Base-by-base conservation (phyloP, 1,140 invertebrate species). In the Ceratina australensis region DNA sequence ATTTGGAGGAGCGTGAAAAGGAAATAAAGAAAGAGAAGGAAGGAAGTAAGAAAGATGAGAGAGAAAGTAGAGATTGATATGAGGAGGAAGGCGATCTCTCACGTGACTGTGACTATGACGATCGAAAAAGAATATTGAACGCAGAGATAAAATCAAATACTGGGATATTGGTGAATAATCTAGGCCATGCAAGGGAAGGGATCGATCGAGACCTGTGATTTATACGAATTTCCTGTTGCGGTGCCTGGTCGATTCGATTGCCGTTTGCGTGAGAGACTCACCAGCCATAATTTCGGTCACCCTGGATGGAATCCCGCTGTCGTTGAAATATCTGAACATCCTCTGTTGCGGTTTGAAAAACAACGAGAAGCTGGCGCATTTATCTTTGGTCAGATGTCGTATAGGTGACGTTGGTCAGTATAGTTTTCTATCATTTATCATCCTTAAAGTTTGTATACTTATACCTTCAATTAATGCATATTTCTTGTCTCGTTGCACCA, bases 191-290 rank as follows among this genome's bases (percentile, higher is more conserved):
- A 28, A 71, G 56, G 60, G 71, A 28, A 78, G 59, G 28, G 57
- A 65, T 18, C 52, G 12, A 73, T 18, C 18, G 7, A 56, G 69
- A 16, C 86, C 86, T n/a, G 52, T 84, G 15, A 42, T 87, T 0
- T 87, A 82, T 42, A 87, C 86, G 18, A 84, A 84, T 73, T 82
- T 75, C 72, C 63, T 87, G 20, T 60, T 87, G 57, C 86, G 82
- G 10, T 86, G 78, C 18, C 77, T 87, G 22, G 69, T 84, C 15
- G 79, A 86, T n/a, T 69, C 86, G 5, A n/a, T 87, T 5, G 84
- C 82, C 8, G 63, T 73, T 33, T 87, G 56, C 50, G 2, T 68
- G 52, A 79, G 66, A 61, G 71, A 78, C 3, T 84, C 84, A 0
- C 18, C 57, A 15, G 63, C 76, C 54, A 56, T 87, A 18, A 86